Percentiles rank a stretch among this genome's conserved stretches.
Evolutionary conservation across 2,888 invertebrate genomes (phyloP).

Genomic region (Timema cristinae): DNA sequence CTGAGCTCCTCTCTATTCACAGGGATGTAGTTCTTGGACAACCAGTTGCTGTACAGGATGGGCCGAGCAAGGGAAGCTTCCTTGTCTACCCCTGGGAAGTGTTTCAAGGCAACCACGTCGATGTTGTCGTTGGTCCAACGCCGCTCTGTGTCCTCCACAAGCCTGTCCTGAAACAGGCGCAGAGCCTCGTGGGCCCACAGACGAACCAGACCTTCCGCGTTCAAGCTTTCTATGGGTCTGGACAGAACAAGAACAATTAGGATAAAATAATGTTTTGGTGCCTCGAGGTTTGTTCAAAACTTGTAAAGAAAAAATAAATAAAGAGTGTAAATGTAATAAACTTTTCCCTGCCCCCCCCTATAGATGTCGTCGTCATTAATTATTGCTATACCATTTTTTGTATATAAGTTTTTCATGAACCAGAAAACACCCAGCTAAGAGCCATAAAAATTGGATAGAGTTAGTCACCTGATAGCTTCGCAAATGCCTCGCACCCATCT

Average conservation of each 20-base stretch:
- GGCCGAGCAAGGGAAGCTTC: constrained; percentile 87
- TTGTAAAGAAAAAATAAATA: no score
- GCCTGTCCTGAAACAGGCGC: constrained; percentile 90
- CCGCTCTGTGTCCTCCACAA: constrained; percentile 92
- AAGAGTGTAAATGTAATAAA: no score
- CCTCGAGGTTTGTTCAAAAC: no score
- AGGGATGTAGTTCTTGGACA: constrained; percentile 96
- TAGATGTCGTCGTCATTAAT: no score
- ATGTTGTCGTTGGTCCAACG: constrained; percentile 99
- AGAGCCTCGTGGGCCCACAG: constrained; percentile 99
- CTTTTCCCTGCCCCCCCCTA: no score
- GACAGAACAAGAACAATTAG: no score
- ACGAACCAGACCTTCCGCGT: constrained; percentile 93
- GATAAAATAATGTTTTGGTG: no score
- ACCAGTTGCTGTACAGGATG: constrained; percentile 98
- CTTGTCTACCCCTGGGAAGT: constrained; percentile 86
- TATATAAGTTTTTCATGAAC: no score
- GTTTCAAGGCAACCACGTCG: constrained; percentile 84
- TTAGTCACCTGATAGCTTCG: constrained; percentile 77
- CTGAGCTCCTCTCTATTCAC: constrained; percentile 92
- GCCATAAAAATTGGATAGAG: not conserved
- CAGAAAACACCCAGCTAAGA: not conserved
- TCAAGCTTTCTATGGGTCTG: constrained; percentile 85
- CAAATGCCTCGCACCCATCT: constrained; percentile 99
- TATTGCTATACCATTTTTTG: no score